Evolutionary conservation across 2,113 vertebrate species (phyloP).

Genomic region (Rattus norvegicus): DNA sequence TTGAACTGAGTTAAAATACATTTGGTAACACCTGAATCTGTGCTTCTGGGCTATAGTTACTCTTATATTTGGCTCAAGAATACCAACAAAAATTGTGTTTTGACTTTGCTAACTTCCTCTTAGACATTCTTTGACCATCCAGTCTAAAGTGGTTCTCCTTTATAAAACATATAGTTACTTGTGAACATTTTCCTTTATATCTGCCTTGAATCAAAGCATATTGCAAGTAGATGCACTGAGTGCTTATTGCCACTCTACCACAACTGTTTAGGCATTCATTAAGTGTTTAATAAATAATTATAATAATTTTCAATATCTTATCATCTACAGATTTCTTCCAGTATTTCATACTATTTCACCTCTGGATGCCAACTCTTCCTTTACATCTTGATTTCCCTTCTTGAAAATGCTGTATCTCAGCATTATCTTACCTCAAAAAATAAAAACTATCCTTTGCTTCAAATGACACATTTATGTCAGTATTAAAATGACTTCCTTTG

Average conservation of each 20-base stretch:
- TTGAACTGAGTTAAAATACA: neutral
- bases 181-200: neutral
- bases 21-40: neutral
- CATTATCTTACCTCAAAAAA: neutral
- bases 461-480: neutral
- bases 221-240: neutral
- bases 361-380: neutral
- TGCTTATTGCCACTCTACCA: neutral
- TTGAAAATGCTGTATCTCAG: neutral
- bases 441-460: neutral
- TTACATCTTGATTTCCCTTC: neutral
- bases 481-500: neutral
- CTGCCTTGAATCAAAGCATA: constrained; percentile 1
- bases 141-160: neutral
- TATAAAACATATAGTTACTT: neutral
- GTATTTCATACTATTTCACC: neutral
- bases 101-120: neutral
- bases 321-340: constrained; percentile 8
- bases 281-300: constrained; percentile 37
- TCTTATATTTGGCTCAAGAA: neutral
- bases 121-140: neutral
- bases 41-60: neutral
- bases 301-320: neutral
- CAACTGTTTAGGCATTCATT: neutral
- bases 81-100: neutral